Conservation (phyloP, 2,888 invertebrate species). For the Nymphalis c-album region DNA sequence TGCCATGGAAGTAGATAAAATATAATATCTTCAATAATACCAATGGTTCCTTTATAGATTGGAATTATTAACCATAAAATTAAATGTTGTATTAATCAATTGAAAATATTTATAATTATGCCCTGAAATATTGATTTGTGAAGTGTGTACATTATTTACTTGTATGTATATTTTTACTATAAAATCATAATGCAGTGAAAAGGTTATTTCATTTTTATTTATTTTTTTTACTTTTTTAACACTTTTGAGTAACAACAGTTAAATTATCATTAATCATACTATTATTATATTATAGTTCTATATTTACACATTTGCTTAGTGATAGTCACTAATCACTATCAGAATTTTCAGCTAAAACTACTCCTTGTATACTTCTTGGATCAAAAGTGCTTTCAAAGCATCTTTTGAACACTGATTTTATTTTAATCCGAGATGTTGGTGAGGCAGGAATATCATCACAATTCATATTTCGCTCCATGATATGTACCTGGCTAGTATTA, state of each 20-base stretch:
- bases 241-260: background rate
- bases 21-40: slow-evolving; percentile 25
- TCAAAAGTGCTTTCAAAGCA: slow-evolving; percentile 89
- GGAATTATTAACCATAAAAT: slow-evolving; percentile 33
- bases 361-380: slow-evolving; percentile 80
- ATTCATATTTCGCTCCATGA: slow-evolving; percentile 48
- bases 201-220: slow-evolving; percentile 63
- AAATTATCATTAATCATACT: background rate
- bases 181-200: slow-evolving; percentile 79
- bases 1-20: slow-evolving; percentile 26
- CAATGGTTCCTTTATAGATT: slow-evolving; percentile 36
- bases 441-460: slow-evolving; percentile 81
- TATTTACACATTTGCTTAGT: slow-evolving; percentile 14
- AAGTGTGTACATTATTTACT: slow-evolving; percentile 74
- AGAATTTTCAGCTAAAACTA: slow-evolving; percentile 86
- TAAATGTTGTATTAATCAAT: slow-evolving; percentile 32
- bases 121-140: slow-evolving; percentile 69
- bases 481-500: slow-evolving; percentile 36
- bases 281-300: background rate
- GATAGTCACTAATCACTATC: slow-evolving; percentile 79
- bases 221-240: slow-evolving; percentile 26
- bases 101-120: slow-evolving; percentile 45
- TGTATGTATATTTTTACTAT: slow-evolving; percentile 80
- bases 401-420: slow-evolving; percentile 85
- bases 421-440: slow-evolving; percentile 81